Evolutionary conservation across 2,797 vertebrate genomes (phyloP).

Genomic region (Sternarchorhynchus goeldii): DNA sequence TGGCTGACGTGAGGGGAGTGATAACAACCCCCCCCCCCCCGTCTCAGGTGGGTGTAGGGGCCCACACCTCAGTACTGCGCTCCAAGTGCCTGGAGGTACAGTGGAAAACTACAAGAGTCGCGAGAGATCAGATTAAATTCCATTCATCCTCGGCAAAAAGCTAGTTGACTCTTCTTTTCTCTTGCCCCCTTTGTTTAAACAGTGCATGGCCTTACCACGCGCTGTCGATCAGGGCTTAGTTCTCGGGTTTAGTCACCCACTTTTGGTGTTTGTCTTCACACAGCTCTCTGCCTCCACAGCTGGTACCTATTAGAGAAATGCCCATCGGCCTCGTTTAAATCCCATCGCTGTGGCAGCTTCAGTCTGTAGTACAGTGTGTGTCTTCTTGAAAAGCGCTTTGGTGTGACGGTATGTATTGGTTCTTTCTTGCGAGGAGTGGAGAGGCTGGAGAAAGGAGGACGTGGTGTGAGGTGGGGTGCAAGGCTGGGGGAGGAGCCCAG

Average conservation of each 20-base stretch:
- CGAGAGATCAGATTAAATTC: slow-evolving; percentile 75
- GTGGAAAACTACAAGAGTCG: slow-evolving; percentile 74
- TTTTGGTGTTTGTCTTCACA: slow-evolving; percentile 38
- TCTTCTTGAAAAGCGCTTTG: slow-evolving; percentile 9
- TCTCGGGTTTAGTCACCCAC: slow-evolving; percentile 48
- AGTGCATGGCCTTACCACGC: not conserved
- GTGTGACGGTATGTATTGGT: not conserved
- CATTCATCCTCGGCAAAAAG: slow-evolving; percentile 29
- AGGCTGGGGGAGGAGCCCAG: slow-evolving; percentile 16
- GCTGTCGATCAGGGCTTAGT: slow-evolving; percentile 29
- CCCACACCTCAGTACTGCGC: slow-evolving; percentile 42
- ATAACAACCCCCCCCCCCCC: slow-evolving; percentile 40
- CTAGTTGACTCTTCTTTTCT: slow-evolving; percentile 4
- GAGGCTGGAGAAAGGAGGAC: too few species aligned
- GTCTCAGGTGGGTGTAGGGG: slow-evolving; percentile 55
- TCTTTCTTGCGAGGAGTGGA: too few species aligned
- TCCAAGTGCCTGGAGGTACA: slow-evolving; percentile 50
- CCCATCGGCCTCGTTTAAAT: slow-evolving; percentile 51
- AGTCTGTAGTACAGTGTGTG: slow-evolving; percentile 38
- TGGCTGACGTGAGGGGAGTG: slow-evolving; percentile 13
- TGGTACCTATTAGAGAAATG: slow-evolving; percentile 57
- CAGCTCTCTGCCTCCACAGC: slow-evolving; percentile 51
- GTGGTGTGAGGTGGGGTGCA: slow-evolving; percentile 33
- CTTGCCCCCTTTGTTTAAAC: slow-evolving; percentile 3
- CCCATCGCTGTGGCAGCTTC: slow-evolving; percentile 8